These are phyloP conservation scores for Chironex yamaguchii DNA, from an alignment of 30 jellyfish, hydroid and myxozoan genomes.

Conservation along the genomic window DNA sequence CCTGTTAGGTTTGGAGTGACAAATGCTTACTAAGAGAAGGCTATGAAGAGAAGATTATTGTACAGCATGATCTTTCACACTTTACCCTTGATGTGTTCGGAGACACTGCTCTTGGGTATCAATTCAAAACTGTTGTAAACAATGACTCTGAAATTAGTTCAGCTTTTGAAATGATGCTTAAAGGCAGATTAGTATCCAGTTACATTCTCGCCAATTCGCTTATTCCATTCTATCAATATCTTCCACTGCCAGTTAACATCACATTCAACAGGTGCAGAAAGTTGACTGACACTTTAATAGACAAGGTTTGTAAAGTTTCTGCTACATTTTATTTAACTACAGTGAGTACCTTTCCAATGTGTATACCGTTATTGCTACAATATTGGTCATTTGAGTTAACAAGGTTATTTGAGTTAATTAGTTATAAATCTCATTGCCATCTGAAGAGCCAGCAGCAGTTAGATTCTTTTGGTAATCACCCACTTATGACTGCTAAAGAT, in stretches of 20 bases:
- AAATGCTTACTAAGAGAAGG: too few relatives aligned
- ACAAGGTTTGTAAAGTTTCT: not conserved
- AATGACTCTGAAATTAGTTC: not conserved
- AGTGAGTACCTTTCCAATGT: too few relatives aligned
- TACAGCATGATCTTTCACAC: not conserved
- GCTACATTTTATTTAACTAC: too few relatives aligned
- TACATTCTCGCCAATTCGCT: not conserved
- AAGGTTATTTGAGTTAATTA: too few relatives aligned
- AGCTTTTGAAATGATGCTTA: not conserved
- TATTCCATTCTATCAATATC: not conserved
- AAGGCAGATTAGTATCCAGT: not conserved
- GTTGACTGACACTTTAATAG: not conserved
- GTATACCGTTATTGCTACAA: too few relatives aligned
- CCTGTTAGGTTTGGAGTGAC: too few relatives aligned
- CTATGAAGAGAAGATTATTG: not conserved
- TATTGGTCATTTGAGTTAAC: too few relatives aligned
- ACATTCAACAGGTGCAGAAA: not conserved
- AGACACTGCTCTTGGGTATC: not conserved
- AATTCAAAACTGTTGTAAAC: not conserved
- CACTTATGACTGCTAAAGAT: too few relatives aligned
- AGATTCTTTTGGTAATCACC: too few relatives aligned
- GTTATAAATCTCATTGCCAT: too few relatives aligned
- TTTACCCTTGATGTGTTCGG: not conserved
- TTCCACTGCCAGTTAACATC: not conserved
- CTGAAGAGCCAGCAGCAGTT: too few relatives aligned